Evolutionary conservation across 2,113 vertebrate species (phyloP).

Genomic region (Zosterops hypoxanthus): DNA sequence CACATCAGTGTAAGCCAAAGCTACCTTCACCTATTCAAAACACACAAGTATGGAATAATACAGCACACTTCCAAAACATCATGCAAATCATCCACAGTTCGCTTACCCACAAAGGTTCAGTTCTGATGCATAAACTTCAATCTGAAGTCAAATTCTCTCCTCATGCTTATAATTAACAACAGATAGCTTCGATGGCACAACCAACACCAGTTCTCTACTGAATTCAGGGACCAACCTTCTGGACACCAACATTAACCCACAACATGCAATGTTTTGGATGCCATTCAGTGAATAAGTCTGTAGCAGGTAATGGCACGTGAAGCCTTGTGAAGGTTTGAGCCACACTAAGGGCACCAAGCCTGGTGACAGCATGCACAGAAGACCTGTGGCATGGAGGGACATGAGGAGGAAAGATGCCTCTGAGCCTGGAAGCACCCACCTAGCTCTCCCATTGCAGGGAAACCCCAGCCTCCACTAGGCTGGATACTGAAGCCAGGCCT

Average conservation of each 20-base stretch:
- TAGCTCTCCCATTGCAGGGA: not conserved
- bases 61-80: not conserved
- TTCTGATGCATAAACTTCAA: not conserved
- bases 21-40: not conserved
- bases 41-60: not conserved
- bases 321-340: not conserved
- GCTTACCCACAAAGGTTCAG: accelerated
- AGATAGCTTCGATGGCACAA: not conserved
- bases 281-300: not conserved
- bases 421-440: accelerated
- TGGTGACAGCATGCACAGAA: accelerated
- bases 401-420: not conserved
- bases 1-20: not conserved
- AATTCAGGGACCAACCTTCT: not conserved
- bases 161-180: not conserved
- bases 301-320: accelerated
- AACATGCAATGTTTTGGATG: accelerated
- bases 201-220: not conserved
- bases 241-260: not conserved
- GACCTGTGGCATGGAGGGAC: accelerated
- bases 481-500: accelerated
- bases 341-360: not conserved
- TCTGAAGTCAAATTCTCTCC: not conserved
- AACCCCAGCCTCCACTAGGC: not conserved
- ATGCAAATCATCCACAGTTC: not conserved